These are phyloP conservation scores for Stramonita haemastoma DNA, from an alignment of 2,888 invertebrate species.

Conservation along the genomic window DNA sequence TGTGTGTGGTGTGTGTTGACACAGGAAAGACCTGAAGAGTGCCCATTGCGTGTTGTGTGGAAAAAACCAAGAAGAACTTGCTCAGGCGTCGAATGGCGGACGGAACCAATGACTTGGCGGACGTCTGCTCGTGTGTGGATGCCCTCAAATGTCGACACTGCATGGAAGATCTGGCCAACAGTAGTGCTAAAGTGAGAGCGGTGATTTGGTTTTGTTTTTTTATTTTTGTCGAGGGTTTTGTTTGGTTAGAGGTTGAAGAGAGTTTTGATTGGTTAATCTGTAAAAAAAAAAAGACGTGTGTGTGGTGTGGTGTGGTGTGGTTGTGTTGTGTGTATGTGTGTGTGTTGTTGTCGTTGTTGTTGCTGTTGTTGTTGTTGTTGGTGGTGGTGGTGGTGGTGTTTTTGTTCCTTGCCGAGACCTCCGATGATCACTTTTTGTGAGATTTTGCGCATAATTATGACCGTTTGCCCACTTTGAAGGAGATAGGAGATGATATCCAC, in stretches of 20 bases:
- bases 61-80: constrained; percentile 60
- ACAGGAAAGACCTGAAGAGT: constrained; percentile 62
- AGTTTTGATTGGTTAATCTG: too few relatives aligned
- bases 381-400: neutral
- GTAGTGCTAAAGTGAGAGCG: constrained; percentile 36
- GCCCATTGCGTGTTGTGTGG: constrained; percentile 70
- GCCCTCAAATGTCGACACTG: constrained; percentile 68
- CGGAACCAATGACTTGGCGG: constrained; percentile 47
- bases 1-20: neutral
- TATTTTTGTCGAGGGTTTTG: neutral
- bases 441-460: neutral
- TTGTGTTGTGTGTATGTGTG: neutral
- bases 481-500: too few relatives aligned
- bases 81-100: constrained; percentile 49
- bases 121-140: constrained; percentile 66
- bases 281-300: too few relatives aligned
- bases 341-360: constrained; percentile 15
- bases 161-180: constrained; percentile 63
- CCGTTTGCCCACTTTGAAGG: too few relatives aligned
- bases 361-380: neutral
- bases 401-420: too few relatives aligned
- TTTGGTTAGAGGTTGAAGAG: neutral
- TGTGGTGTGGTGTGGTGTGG: too few relatives aligned
- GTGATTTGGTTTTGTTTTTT: neutral
- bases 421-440: neutral